Percentiles rank a stretch among this genome's conserved stretches.
phyloP scores from a whole-genome alignment of 2,888 invertebrate genomes.

The Erynnis tages region DNA sequence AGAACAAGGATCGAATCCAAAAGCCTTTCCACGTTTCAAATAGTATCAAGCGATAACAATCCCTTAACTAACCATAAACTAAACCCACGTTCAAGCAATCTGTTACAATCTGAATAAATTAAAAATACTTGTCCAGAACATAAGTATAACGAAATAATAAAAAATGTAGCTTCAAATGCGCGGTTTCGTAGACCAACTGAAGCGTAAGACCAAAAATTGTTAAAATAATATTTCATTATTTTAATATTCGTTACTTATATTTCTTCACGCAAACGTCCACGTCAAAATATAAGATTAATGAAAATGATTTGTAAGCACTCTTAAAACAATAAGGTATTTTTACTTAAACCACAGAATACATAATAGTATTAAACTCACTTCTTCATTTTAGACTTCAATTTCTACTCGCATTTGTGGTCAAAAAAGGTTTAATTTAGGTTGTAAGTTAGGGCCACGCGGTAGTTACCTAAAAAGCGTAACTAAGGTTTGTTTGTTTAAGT shows the following conservation, averaged over 20 bases:
- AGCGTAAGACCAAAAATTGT: background rate
- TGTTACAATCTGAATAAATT: background rate
- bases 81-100: background rate
- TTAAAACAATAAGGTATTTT: background rate
- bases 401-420: no score
- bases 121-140: background rate
- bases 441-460: no score
- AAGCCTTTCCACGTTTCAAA: no score
- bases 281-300: constrained; percentile 25
- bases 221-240: background rate
- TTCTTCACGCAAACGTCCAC: constrained; percentile 19
- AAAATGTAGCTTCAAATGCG: constrained; percentile 13
- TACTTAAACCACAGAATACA: no score
- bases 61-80: background rate
- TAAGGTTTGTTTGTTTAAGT: no score
- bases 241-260: constrained; percentile 5
- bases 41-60: background rate
- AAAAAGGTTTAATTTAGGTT: no score
- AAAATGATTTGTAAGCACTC: constrained; percentile 13
- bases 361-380: no score
- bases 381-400: no score
- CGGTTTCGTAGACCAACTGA: constrained; percentile 4
- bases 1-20: no score
- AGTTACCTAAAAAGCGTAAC: no score
- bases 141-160: background rate